phyloP scores from a whole-genome alignment of 2,797 vertebrate genomes.

The Prunella strophiata region DNA sequence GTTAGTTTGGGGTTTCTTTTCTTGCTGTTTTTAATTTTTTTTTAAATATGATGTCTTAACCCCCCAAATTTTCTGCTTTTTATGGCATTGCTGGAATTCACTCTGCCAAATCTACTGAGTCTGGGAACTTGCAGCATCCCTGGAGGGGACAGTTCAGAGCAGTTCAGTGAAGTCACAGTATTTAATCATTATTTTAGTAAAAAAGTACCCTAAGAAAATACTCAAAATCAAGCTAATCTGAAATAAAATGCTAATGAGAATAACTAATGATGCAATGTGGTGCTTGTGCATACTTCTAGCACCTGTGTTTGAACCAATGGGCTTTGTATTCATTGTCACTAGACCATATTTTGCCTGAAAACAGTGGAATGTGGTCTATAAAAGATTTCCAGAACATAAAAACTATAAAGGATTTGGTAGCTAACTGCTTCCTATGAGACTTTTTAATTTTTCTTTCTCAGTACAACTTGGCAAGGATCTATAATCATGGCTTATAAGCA shows the following conservation, averaged over 20 bases:
- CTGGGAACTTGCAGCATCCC: not conserved
- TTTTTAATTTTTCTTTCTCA: not conserved
- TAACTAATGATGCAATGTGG: not conserved
- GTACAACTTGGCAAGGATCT: not conserved
- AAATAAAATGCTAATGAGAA: not conserved
- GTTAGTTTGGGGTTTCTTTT: fast-evolving
- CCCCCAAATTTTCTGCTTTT: fast-evolving
- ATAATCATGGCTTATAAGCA: not conserved
- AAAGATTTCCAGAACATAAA: not conserved
- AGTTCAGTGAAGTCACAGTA: not conserved
- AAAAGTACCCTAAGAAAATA: not conserved
- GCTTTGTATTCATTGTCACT: not conserved
- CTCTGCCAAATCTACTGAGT: not conserved
- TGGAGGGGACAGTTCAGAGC: not conserved
- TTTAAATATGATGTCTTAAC: fast-evolving
- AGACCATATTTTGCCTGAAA: not conserved
- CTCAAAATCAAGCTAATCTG: not conserved
- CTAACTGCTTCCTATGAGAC: not conserved
- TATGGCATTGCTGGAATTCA: not conserved
- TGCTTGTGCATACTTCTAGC: not conserved
- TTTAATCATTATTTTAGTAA: not conserved
- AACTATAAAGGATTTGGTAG: not conserved
- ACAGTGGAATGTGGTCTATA: not conserved
- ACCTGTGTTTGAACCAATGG: not conserved
- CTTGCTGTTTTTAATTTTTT: fast-evolving